Evolutionary conservation across 2,888 invertebrate genomes (phyloP).

Genomic region (Volucella inanis): DNA sequence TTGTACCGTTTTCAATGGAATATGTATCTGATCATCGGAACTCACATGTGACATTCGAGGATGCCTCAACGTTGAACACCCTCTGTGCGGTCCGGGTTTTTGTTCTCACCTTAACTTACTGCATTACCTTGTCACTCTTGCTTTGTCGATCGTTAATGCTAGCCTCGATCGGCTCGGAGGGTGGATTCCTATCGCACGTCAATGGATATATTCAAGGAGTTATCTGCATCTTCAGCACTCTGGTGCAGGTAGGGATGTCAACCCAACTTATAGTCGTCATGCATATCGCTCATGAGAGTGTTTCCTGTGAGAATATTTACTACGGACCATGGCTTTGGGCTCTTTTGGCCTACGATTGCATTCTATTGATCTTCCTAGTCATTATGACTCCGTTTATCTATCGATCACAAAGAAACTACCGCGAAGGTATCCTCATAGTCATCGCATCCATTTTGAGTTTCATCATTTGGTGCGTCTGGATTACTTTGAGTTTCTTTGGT

Average conservation of each 20-base stretch:
- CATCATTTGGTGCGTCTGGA: conserved; percentile 86
- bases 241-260: conserved; percentile 85
- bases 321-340: conserved; percentile 84
- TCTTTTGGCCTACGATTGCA: conserved; percentile 86
- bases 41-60: conserved; percentile 81
- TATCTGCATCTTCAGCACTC: conserved; percentile 86
- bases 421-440: conserved; percentile 86
- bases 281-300: conserved; percentile 83
- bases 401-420: conserved; percentile 87
- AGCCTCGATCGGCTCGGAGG: conserved; percentile 87
- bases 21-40: conserved; percentile 82
- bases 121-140: conserved; percentile 86
- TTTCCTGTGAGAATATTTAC: conserved; percentile 84
- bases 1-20: conserved; percentile 84
- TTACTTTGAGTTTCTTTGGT: conserved; percentile 84
- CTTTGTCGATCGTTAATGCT: conserved; percentile 87
- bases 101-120: conserved; percentile 85
- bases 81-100: conserved; percentile 86
- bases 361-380: conserved; percentile 85
- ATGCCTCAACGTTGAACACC: conserved; percentile 81
- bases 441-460: conserved; percentile 85
- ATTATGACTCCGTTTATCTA: conserved; percentile 86
- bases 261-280: conserved; percentile 83
- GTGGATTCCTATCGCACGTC: conserved; percentile 88
- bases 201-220: conserved; percentile 88